Evolutionary conservation across 2,797 vertebrate genomes (phyloP).

Genomic region (Loriculus beryllinus): DNA sequence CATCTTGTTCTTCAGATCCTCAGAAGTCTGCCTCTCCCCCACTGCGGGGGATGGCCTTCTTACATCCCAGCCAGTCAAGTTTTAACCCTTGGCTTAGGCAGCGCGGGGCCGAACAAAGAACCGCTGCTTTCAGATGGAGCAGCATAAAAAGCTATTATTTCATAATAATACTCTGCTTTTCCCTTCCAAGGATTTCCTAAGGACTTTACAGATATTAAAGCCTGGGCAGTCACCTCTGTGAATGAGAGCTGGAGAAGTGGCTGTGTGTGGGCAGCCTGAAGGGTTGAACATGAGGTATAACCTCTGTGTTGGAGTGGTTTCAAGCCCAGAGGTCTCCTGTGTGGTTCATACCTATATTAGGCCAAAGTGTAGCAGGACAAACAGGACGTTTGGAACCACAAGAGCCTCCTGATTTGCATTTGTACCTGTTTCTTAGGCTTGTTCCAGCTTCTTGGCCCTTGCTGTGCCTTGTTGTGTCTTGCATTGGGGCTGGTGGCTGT

Average conservation of each 20-base stretch:
- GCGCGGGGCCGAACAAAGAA: background rate
- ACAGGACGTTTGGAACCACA: background rate
- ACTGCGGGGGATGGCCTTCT: background rate
- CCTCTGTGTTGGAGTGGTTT: background rate
- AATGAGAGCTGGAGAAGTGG: background rate
- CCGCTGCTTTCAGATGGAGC: constrained; percentile 9
- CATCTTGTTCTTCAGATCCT: constrained; percentile 47
- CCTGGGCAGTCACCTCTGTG: background rate
- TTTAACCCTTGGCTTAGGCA: constrained; percentile 50
- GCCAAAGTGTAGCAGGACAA: background rate
- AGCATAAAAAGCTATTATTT: constrained; percentile 54
- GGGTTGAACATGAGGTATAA: background rate
- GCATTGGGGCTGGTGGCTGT: fast-evolving
- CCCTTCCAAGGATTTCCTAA: constrained; percentile 40
- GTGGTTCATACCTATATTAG: background rate
- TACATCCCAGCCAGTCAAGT: constrained; percentile 12
- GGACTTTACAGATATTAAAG: constrained; percentile 42
- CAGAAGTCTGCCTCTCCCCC: constrained; percentile 14
- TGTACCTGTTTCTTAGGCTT: background rate
- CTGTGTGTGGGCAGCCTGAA: constrained; percentile 24
- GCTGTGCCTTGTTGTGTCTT: background rate
- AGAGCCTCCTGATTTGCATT: background rate
- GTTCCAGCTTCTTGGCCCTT: background rate
- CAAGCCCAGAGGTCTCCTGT: background rate
- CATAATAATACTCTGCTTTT: constrained; percentile 33